Evolutionary conservation across 2,113 vertebrate genomes (phyloP).

Genomic region (Sinosuthora webbiana): DNA sequence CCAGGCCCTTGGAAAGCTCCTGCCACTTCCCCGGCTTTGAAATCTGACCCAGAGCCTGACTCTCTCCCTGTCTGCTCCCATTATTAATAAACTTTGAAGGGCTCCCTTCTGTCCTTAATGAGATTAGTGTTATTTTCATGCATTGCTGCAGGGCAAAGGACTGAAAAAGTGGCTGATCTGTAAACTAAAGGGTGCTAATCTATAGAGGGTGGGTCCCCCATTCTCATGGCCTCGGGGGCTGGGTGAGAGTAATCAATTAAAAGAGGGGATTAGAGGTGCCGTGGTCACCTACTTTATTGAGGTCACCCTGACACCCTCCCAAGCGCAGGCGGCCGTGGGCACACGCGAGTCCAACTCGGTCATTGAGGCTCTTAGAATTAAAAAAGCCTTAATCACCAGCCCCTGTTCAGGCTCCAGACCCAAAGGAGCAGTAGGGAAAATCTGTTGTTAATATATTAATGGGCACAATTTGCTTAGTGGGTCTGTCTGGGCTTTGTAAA

Average conservation of each 20-base stretch:
- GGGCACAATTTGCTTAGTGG: constrained; percentile 36
- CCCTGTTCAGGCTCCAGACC: background rate
- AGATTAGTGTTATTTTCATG: constrained; percentile 75
- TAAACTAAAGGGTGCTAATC: constrained; percentile 75
- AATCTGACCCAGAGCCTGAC: constrained; percentile 60
- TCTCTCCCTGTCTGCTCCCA: constrained; percentile 62
- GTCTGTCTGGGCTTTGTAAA: constrained; percentile 41
- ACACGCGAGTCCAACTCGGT: background rate
- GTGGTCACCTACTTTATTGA: constrained; percentile 47
- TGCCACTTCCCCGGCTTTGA: constrained; percentile 61
- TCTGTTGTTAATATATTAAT: constrained; percentile 47
- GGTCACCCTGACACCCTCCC: constrained; percentile 41
- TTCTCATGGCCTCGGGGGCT: constrained; percentile 47
- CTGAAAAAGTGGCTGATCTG: constrained; percentile 63
- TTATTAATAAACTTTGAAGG: constrained; percentile 74
- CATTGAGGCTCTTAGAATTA: background rate
- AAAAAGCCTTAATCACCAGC: constrained; percentile 4
- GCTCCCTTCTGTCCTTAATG: constrained; percentile 73
- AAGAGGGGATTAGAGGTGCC: constrained; percentile 63
- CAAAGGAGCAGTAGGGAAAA: constrained; percentile 29
- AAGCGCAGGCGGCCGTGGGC: background rate
- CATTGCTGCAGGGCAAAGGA: constrained; percentile 59
- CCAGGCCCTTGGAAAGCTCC: constrained; percentile 9
- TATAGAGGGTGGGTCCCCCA: constrained; percentile 56
- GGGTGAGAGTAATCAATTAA: constrained; percentile 67